Conservation (phyloP, 2,888 invertebrate species). For the Oligia fasciuncula region DNA sequence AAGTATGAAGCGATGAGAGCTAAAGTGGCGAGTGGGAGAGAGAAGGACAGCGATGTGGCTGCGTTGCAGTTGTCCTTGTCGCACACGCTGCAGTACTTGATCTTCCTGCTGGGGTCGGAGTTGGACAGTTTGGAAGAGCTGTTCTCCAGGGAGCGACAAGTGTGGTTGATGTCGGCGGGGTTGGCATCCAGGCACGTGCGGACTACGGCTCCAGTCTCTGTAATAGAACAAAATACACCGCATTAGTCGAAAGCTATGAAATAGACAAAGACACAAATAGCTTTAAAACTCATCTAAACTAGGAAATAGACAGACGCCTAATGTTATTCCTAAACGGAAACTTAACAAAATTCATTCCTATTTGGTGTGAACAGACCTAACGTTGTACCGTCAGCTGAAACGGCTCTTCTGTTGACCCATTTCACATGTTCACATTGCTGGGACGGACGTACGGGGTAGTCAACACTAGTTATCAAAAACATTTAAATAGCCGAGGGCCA, state of each 20-base stretch:
- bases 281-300: background rate
- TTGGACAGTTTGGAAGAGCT: constrained; percentile 61
- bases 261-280: background rate
- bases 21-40: constrained; percentile 79
- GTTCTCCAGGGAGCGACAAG: constrained; percentile 76
- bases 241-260: background rate
- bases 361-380: background rate
- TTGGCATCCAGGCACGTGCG: constrained; percentile 84
- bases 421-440: background rate
- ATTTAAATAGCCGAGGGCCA: background rate
- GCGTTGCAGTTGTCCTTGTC: constrained; percentile 89
- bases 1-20: constrained; percentile 80
- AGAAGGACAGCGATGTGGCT: constrained; percentile 79
- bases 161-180: constrained; percentile 77
- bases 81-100: constrained; percentile 85
- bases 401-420: background rate
- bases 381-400: background rate
- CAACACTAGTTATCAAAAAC: background rate
- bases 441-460: background rate
- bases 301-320: background rate
- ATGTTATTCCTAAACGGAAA: background rate
- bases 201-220: constrained; percentile 80
- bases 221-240: constrained; percentile 49
- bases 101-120: constrained; percentile 67
- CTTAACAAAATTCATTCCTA: background rate